Conservation (phyloP, 1,140 invertebrate species). For the Episyrphus balteatus region DNA sequence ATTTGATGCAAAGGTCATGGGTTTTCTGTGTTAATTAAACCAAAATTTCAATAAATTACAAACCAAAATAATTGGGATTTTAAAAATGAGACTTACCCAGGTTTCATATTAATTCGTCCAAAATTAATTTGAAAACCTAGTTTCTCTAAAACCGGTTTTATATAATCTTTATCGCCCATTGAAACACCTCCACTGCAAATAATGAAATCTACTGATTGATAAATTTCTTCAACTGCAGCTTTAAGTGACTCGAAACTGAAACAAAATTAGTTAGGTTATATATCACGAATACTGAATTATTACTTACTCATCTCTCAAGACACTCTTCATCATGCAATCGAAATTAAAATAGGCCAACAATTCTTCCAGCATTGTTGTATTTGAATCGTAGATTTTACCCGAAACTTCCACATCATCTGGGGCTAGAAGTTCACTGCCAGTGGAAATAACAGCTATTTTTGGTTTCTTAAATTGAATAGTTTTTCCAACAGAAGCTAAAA, state of each 20-base stretch:
- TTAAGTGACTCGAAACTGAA: slow-evolving; percentile 50
- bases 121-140: slow-evolving; percentile 78
- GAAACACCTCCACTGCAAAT: slow-evolving; percentile 90
- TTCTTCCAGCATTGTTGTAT: slow-evolving; percentile 66
- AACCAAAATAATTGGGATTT: slow-evolving; percentile 11
- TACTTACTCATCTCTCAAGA: slow-evolving; percentile 38
- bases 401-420: slow-evolving; percentile 42
- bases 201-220: slow-evolving; percentile 58
- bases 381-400: slow-evolving; percentile 78
- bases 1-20: slow-evolving; percentile 84
- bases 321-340: slow-evolving; percentile 37
- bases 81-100: slow-evolving; percentile 49
- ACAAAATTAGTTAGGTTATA: too few species aligned
- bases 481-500: slow-evolving; percentile 64
- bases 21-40: too few species aligned
- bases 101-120: slow-evolving; percentile 89
- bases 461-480: slow-evolving; percentile 37
- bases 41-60: slow-evolving; percentile 36
- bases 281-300: too few species aligned
- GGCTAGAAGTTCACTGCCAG: slow-evolving; percentile 81
- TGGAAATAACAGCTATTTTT: slow-evolving; percentile 72
- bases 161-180: slow-evolving; percentile 91
- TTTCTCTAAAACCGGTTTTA: too few species aligned
- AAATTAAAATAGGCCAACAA: slow-evolving; percentile 52
- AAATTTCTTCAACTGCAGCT: slow-evolving; percentile 43